Percentiles rank a stretch among this genome's conserved stretches.
Evolutionary conservation across 2,797 vertebrate genomes (phyloP).

Genomic region (Spinus pinus): DNA sequence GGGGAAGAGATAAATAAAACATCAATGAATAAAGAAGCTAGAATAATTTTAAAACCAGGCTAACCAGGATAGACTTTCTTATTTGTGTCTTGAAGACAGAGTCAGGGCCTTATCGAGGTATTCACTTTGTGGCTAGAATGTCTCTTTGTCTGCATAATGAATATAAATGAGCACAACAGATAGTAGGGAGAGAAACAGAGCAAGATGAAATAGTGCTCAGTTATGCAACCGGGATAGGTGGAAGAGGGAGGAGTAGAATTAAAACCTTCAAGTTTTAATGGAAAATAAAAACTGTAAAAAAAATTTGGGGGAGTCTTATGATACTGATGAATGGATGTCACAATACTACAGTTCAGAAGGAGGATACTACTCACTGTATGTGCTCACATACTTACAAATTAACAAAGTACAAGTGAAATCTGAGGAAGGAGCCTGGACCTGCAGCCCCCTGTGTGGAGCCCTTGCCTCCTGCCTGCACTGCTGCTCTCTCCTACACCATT

Average conservation of each 20-base stretch:
- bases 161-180: not conserved
- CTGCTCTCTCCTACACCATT: not conserved
- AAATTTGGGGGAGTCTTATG: not conserved
- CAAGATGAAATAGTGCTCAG: not conserved
- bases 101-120: not conserved
- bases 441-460: accelerated
- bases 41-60: not conserved
- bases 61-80: not conserved
- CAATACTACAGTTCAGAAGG: not conserved
- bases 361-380: not conserved
- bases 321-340: not conserved
- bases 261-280: not conserved
- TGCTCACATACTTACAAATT: not conserved
- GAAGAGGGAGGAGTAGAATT: not conserved
- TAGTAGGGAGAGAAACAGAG: not conserved
- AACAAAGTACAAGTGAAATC: not conserved
- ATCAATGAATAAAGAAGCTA: not conserved
- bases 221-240: not conserved
- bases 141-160: not conserved
- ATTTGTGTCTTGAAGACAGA: not conserved
- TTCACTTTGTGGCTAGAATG: not conserved
- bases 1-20: not conserved
- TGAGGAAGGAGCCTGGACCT: not conserved
- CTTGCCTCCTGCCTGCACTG: not conserved
- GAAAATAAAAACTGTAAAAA: not conserved